A percentile compares a stretch with the other conserved stretches of the same genome.
These are phyloP conservation scores for Xestia c-nigrum DNA, from an alignment of 2,888 invertebrate species.

Conservation along the genomic window DNA sequence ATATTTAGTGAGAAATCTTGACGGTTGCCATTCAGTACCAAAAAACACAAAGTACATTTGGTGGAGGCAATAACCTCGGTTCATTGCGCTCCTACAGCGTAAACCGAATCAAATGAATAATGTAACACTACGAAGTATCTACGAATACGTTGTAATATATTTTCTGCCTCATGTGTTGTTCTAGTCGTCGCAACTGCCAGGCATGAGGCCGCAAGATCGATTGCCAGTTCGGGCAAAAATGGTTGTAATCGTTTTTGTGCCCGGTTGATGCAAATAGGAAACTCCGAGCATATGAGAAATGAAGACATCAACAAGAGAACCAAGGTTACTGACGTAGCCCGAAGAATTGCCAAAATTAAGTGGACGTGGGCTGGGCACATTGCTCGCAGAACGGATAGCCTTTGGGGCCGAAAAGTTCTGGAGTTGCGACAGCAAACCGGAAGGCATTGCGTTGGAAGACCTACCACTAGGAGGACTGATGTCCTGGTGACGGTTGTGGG, in stretches of 20 bases:
- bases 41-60: background rate
- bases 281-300: too few species aligned
- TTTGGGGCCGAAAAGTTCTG: too few species aligned
- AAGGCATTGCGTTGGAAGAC: too few species aligned
- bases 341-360: too few species aligned
- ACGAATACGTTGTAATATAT: background rate
- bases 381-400: too few species aligned
- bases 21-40: background rate
- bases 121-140: constrained; percentile 22
- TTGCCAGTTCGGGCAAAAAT: background rate
- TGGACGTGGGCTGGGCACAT: too few species aligned
- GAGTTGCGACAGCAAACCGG: too few species aligned
- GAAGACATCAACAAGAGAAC: too few species aligned
- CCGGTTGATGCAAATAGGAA: background rate
- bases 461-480: too few species aligned
- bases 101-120: constrained; percentile 54
- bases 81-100: constrained; percentile 9
- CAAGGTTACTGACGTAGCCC: too few species aligned
- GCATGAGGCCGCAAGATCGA: background rate
- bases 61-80: constrained; percentile 33
- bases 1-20: background rate
- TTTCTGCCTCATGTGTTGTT: background rate
- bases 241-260: background rate
- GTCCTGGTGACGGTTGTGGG: too few species aligned
- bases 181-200: background rate